Evolutionary conservation across 2,113 vertebrate genomes (phyloP), one percentile per base, ranked within the genome.

Genomic region (Scolopax mira): DNA sequence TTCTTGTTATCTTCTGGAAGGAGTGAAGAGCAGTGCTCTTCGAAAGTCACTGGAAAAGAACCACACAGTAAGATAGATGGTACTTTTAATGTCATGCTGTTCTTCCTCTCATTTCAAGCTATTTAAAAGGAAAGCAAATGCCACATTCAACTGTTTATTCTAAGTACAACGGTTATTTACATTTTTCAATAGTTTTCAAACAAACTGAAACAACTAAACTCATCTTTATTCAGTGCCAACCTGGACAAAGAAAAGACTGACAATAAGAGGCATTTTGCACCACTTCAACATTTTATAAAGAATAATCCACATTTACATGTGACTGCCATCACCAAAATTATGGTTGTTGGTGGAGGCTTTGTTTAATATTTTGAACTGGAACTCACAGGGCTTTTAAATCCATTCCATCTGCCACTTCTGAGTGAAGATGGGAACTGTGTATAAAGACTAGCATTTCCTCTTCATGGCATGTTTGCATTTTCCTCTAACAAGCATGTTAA

Each of bases 141-240:
- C 52, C 87, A 89, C 41, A 31, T 93, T 88, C 46, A 86, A 44
- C 39, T 96, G 31, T 92, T 93, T 85, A 28, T 82, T 94, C 51
- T 89, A 88, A 90, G 84, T 79, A 91, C 79, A 62, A 4, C 81
- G 52, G 49, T 65, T 93, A 93, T 86, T 92, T 95, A 81, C 41
- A 73, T 94, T 95, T 88, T 92, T 64, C 79, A 83, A 2, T 88
- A 80, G 91, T 92, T 97, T 96, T 83, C 70, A 81, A 85, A 94
- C 62, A 82, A 88, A 78, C 78, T 46, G 35, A 89, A 93, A 67
- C 71, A 85, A 73, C 54, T 79, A 21, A 39, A 11, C 25, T 86
- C 18, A 42, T 90, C 33, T 79, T 90, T 94, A 91, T 58, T 89
- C 75, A 82, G 17, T 74, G 24, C 46, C 78, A 85, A 28, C 6